Base-by-base conservation (phyloP, 2,113 vertebrate species). In the Heteronetta atricapilla region DNA sequence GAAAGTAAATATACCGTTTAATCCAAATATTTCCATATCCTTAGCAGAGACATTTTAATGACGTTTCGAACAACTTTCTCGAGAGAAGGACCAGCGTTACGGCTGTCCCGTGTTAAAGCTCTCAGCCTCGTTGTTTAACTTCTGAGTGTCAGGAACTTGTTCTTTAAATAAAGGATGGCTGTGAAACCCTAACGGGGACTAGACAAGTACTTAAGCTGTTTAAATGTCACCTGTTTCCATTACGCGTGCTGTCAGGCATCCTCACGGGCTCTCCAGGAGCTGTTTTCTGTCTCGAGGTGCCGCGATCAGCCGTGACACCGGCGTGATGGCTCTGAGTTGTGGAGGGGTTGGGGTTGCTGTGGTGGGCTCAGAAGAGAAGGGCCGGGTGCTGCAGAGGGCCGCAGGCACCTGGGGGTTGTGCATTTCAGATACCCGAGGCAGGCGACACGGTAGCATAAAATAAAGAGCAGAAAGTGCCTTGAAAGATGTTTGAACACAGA, bases 201-300 rank as follows among this genome's bases (percentile, higher is more conserved):
- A 86, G 69, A 29, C 63, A 94, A 95, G 67, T 70, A 70, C 79
- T 91, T 91, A 86, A 96, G 85, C 48, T 97, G 95, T 96, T 97
- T 94, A 92, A 68, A 52, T 89, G 86, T 90, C 88, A 97, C 96
- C 95, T 97, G 89, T 97, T 97, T 97, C 97, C 97, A 96, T 97
- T 94, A 94, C 92, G 17, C 1, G 0, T 2, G 17, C 58, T 18
- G 40, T 46, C 53, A 95, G 91, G 95, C 96, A 97, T 97, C 83
- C 1, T 0, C 2, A 2, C 25, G 46, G 76, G 76, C 72, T 87
- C 69, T 88, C 73, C 56, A 67, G 82, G 62, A 40, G 89, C 70
- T 94, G 77, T 48, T 95, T 96, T 94, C 58, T 94, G 86, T 96
- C 95, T 93, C 69, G 56, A 1, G 0, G 34, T 80, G 91, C 56